A percentile compares a stretch with the other conserved stretches of the same genome.
Conservation (phyloP, 2,113 vertebrate species). For the Stictonetta naevosa region DNA sequence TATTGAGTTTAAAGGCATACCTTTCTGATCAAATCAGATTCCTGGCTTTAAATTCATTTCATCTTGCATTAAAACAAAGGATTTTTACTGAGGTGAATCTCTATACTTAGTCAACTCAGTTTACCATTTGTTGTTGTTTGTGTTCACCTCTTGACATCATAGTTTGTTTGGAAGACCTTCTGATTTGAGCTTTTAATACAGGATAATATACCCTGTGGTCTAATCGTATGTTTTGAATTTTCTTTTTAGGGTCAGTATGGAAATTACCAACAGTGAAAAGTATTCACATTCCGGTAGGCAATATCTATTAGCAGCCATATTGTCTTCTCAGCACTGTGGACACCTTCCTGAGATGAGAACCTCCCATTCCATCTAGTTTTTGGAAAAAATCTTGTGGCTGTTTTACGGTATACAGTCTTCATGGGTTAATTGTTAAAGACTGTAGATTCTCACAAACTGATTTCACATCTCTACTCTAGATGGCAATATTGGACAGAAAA, state of each 20-base stretch:
- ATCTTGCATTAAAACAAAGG: background rate
- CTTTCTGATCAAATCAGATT: background rate
- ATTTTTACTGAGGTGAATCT: background rate
- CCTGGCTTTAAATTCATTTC: background rate
- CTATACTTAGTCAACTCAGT: background rate
- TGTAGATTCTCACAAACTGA: constrained; percentile 67
- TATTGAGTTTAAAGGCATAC: background rate
- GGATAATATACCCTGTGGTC: background rate
- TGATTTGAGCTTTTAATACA: background rate
- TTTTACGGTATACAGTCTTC: constrained; percentile 68
- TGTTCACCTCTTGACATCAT: background rate
- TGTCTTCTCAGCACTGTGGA: constrained; percentile 80
- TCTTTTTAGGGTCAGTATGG: constrained; percentile 93
- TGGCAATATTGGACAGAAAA: constrained; percentile 87
- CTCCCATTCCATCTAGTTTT: constrained; percentile 78
- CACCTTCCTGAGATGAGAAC: constrained; percentile 73
- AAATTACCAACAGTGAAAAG: constrained; percentile 96
- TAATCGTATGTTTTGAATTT: constrained; percentile 61
- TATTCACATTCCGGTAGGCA: constrained; percentile 76
- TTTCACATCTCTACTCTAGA: constrained; percentile 83
- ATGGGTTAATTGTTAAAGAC: constrained; percentile 75
- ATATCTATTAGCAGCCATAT: constrained; percentile 74
- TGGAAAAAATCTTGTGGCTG: constrained; percentile 75
- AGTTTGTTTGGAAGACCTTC: background rate
- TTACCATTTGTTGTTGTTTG: background rate